Evolutionary conservation across 2,797 vertebrate species (phyloP), one percentile per base, ranked within the genome.

Genomic region (Anguilla anguilla): DNA sequence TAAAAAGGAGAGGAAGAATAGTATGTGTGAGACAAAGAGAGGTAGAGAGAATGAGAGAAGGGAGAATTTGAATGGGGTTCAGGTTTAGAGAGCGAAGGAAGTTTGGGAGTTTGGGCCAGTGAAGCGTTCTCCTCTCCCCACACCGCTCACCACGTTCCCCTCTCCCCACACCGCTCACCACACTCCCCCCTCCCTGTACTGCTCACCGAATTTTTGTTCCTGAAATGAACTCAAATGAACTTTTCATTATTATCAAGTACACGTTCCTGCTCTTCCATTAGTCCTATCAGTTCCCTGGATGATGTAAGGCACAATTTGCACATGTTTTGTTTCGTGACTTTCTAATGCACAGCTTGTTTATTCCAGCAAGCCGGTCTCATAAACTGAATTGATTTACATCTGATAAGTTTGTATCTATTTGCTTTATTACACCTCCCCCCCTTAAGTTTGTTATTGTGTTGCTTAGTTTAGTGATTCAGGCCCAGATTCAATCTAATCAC

Each of bases 261-360:
- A 15, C 17, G 11, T 17, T 57, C 15, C 11, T 57, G 55, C 11
- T 57, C 2, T 57, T 57, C 2, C 55, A 57, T 17, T 57, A 57
- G 53, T 19, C 11, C 13, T 51, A 53, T 19, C 15, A 61, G 59
- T 25, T 4, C 64, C 64, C 22, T 67, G 64, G 64, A 25, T 25
- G 64, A 59, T 22, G 25, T 51, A 19, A 53, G 53, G 28, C 31
- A 82, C n/a, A 43, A 64, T 81, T 39, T 43, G 85, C 64, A 5
- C 3, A 31, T 72, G 53, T 25, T 39, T 39, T 17, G 55, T 57
- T 57, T 13, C 13, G 11, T 57, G 55, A 15, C 55, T 57, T 51
- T 51, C 55, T 2, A 15, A 17, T 2, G 13, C 55, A 17, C 3
- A 10, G 67, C 59, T 83, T 91, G 59, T 49, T 39, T 90, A 89